Evolutionary conservation across 2,888 invertebrate species (phyloP), one percentile per base, ranked within the genome.

Genomic region (Eupithecia tripunctaria): DNA sequence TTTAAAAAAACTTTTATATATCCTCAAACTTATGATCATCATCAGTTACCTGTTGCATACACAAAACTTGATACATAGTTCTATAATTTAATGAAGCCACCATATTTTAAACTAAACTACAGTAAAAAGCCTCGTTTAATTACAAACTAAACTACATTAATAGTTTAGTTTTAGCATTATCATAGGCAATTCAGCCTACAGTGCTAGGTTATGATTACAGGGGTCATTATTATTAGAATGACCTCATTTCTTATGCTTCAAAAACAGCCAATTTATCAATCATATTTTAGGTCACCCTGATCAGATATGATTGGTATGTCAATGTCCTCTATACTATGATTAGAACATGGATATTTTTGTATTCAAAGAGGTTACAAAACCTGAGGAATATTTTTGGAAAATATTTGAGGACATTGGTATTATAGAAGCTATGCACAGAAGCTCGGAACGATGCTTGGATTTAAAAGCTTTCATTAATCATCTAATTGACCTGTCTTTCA

Each of bases 181-280:
- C 21, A 51, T 3, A 21, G 10, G 2, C 4, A 21, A 15, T 21
- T 51, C 14, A 56, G 1, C 25, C 0, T 56, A 25, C 4, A 12
- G 25, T 56, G 12, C 21, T 25, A 25, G 14, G 12, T 4, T 56
- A 56, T 56, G 56, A 56, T 25, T 56, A 14, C n/a, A 21, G 14
- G 12, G 5, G 25, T 56, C 56, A 25, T 25, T 56, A 14, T 56
- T 56, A 25, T 56, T 56, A 56, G 56, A 56, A 56, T 56, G 56
- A 56, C 56, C 56, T 5, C 5, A 25, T 51, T 51, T 2, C 47
- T 3, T 47, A 51, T n/a, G 56, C 56, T 56, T 56, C 25, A 5
- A n/a, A 51, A 56, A 56, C 21, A 25, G 12, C 14, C 56, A 56
- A 56, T 56, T 56, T 56, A 56, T 56, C 56, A 56, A 56, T 56